Evolutionary conservation across 2,888 invertebrate genomes (phyloP).

Genomic region (Didymodactylos carnosus): DNA sequence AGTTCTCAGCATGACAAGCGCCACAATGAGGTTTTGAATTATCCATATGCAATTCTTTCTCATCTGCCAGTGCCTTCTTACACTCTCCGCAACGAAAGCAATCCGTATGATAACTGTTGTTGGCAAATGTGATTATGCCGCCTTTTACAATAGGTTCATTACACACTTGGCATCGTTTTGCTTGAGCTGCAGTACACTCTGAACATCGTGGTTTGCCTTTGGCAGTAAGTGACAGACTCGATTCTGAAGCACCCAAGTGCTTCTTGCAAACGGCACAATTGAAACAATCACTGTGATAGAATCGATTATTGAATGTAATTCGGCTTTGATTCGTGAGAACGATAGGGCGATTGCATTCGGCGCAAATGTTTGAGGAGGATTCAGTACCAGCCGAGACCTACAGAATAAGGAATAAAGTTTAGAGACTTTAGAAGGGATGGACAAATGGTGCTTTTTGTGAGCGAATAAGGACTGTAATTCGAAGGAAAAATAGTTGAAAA

Average conservation of each 20-base stretch:
- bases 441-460: too few species aligned
- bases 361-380: too few species aligned
- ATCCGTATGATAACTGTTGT: background rate
- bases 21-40: background rate
- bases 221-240: background rate
- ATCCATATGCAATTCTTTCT: background rate
- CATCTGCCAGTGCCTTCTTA: background rate
- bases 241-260: background rate
- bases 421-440: too few species aligned
- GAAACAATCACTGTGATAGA: background rate
- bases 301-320: background rate
- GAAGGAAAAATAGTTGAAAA: too few species aligned
- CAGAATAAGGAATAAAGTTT: too few species aligned
- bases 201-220: background rate
- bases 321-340: background rate
- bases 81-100: background rate
- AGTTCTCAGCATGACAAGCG: background rate
- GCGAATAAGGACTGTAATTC: too few species aligned
- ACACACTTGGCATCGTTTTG: background rate
- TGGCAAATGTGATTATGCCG: background rate
- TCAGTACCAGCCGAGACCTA: too few species aligned
- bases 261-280: background rate
- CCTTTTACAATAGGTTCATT: background rate
- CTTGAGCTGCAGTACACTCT: background rate
- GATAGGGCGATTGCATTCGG: background rate